Conservation (phyloP, 2,888 invertebrate species). For the Melanchra persicariae region DNA sequence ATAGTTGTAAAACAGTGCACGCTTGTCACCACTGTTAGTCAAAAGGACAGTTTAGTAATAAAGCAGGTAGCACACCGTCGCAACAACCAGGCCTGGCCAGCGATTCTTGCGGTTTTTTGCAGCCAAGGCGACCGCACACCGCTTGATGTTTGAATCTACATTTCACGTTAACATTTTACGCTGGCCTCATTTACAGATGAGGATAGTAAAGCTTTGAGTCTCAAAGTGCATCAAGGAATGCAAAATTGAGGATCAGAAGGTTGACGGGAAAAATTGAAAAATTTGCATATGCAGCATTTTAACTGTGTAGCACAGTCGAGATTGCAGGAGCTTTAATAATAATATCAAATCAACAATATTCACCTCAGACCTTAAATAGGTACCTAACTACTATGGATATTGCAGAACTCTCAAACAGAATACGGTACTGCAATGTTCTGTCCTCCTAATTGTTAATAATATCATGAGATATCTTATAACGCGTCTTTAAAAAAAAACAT, state of each 20-base stretch:
- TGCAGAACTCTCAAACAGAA: too few species aligned
- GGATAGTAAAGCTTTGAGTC: conserved; percentile 17
- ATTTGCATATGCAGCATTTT: not conserved
- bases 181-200: conserved; percentile 25
- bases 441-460: too few species aligned
- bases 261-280: not conserved
- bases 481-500: not conserved
- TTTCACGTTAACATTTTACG: conserved; percentile 37
- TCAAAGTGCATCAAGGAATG: not conserved
- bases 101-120: conserved; percentile 34
- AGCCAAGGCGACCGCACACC: conserved; percentile 35
- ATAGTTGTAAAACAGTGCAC: not conserved
- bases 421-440: too few species aligned
- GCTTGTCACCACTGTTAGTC: conserved; percentile 3
- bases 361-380: too few species aligned
- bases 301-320: not conserved
- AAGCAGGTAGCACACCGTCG: conserved; percentile 18
- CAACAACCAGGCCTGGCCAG: conserved; percentile 21
- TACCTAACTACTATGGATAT: too few species aligned
- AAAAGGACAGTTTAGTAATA: conserved; percentile 18
- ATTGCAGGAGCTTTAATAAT: conserved; percentile 5
- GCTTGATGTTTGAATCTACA: conserved; percentile 47
- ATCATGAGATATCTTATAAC: too few species aligned
- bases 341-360: not conserved
- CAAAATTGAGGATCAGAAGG: not conserved